These are phyloP conservation scores for Solenopsis fugax DNA, from an alignment of 1,140 invertebrate species.

Conservation along the genomic window DNA sequence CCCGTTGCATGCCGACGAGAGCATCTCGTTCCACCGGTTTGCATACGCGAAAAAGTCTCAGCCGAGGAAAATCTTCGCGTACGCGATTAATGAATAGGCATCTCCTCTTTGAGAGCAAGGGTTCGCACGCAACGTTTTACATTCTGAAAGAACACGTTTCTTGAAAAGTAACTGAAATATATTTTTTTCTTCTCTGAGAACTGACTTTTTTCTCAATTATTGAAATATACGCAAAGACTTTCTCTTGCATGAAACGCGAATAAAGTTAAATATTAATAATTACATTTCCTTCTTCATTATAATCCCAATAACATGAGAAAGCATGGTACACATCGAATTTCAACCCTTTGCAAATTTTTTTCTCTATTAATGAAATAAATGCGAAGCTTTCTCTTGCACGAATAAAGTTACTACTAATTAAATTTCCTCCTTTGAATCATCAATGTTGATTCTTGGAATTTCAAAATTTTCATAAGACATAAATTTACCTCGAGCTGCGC, in stretches of 20 bases:
- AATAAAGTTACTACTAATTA: no score
- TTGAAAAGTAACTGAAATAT: background rate
- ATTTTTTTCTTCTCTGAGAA: no score
- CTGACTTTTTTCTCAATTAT: background rate
- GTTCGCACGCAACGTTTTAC: background rate
- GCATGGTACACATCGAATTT: no score
- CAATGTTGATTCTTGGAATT: background rate
- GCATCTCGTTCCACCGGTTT: constrained; percentile 45
- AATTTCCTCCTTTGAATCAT: background rate
- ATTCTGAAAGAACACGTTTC: background rate
- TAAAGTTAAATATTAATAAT: no score
- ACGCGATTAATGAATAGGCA: constrained; percentile 4
- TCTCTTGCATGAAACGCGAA: background rate
- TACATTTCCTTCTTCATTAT: no score
- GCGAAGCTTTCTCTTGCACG: background rate
- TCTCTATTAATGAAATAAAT: background rate
- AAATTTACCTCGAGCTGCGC: background rate
- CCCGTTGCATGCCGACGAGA: constrained; percentile 18
- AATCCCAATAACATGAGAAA: no score
- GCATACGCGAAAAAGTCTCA: background rate
- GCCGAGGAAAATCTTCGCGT: background rate
- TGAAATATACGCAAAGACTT: background rate
- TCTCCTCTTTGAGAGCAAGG: background rate
- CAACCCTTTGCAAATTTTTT: no score
- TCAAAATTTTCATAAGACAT: background rate